Base-by-base conservation (phyloP, 2,888 invertebrate genomes). In the Petrolisthes cinctipes region DNA sequence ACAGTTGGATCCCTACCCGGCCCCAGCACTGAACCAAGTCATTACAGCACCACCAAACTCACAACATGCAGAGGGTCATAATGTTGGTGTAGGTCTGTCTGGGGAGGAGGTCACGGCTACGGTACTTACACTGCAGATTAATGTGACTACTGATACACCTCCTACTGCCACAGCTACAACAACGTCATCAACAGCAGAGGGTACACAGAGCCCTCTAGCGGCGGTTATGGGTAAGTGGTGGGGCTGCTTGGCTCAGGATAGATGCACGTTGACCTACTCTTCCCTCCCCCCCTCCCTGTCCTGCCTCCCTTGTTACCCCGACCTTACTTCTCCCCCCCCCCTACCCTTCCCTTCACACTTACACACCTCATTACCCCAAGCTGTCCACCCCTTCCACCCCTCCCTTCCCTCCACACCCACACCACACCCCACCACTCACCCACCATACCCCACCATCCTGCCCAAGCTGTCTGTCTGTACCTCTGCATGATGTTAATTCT, bases 21-120 rank as follows among this genome's bases (percentile, higher is more conserved):
- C 87, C 17, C 90, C 90, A n/a, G 90, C 90, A 37, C 86, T 90
- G 7, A 90, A 88, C 68, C 90, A 90, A 82, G 89, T 90, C 56
- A 79, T 88, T 20, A 82, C 86, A 14, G 4, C 14, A 7, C 51
- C 82, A n/a, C 82, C 82, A 0, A 37, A 37, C 37, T 37, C 37
- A 37, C 37, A 37, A 37, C 37, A 37, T 1, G 2, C 37, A 37
- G 37, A 37, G 2, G 37, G 37, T 37, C 37, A 37, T 37, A 37
- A 37, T 37, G 2, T 37, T 37, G 37, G 37, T 37, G 37, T 37
- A 17, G 82, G 82, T 4, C 57, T 61, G 82, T 20, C 14, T 20
- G 56, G n/a, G 79, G 57, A 14, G 1, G 79, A 6, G 68, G 82
- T 66, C 51, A 51, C 68, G 6, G 68, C 68, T 9, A 82, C 82